These are phyloP conservation scores for Rhinatrema bivittatum DNA, from an alignment of 2,797 vertebrate genomes.

Conservation along the genomic window DNA sequence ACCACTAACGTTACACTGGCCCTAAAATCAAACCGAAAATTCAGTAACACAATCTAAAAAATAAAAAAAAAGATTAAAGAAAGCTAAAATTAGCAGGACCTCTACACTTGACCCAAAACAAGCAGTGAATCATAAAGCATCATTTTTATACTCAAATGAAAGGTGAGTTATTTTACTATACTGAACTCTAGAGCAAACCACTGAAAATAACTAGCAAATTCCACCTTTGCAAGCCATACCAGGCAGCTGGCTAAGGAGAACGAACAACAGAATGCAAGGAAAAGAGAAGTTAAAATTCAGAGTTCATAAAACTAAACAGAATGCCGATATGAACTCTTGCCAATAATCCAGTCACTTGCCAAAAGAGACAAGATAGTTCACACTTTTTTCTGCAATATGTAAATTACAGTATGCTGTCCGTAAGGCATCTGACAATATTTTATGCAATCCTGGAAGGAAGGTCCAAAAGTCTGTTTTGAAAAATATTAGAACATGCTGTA, in stretches of 20 bases:
- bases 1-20: too few relatives aligned
- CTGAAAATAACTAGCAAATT: conserved; percentile 55
- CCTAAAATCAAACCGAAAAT: too few relatives aligned
- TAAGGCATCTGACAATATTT: conserved; percentile 25
- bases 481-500: too few relatives aligned
- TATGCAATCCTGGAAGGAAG: conserved; percentile 23
- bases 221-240: too few relatives aligned
- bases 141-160: conserved; percentile 39
- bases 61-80: too few relatives aligned
- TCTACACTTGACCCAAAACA: conserved; percentile 36
- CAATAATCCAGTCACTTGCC: conserved; percentile 35
- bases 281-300: conserved; percentile 47
- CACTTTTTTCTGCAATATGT: conserved; percentile 28
- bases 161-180: conserved; percentile 48
- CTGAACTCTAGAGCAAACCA: conserved; percentile 48
- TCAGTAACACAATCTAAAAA: too few relatives aligned
- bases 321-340: conserved; percentile 50
- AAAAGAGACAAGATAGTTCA: conserved; percentile 39
- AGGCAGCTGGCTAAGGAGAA: too few relatives aligned
- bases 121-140: conserved; percentile 43
- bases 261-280: conserved; percentile 44
- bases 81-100: conserved; percentile 36
- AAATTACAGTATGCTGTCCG: conserved; percentile 28
- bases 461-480: conserved; percentile 7
- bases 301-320: conserved; percentile 51